A percentile compares a stretch with the other conserved stretches of the same genome.
Evolutionary conservation across 2,113 vertebrate genomes (phyloP).

Genomic region (Sakesphorus luctuosus): DNA sequence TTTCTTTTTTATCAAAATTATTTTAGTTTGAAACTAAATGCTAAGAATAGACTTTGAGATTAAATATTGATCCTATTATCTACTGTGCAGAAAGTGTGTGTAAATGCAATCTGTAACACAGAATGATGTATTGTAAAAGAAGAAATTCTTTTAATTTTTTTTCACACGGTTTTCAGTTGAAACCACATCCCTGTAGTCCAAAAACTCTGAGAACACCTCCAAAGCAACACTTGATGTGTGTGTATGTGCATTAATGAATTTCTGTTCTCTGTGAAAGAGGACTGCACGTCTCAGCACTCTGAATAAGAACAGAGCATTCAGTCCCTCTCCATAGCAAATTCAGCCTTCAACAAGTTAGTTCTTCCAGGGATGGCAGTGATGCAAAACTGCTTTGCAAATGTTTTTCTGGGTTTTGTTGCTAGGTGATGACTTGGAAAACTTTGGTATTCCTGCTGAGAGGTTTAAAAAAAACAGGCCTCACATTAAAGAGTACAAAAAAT

Average conservation of each 20-base stretch:
- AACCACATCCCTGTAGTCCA: conserved; percentile 50
- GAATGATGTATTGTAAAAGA: background rate
- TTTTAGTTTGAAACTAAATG: conserved; percentile 32
- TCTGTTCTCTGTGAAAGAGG: conserved; percentile 66
- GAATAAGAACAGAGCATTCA: conserved; percentile 78
- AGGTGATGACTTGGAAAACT: conserved; percentile 81
- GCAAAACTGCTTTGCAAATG: conserved; percentile 79
- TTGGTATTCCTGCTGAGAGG: conserved; percentile 79
- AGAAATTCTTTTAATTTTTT: conserved; percentile 47
- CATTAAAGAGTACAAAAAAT: conserved; percentile 73
- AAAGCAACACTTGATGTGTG: conserved; percentile 62
- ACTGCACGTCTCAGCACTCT: conserved; percentile 75
- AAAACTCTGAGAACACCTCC: conserved; percentile 57
- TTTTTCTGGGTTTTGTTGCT: conserved; percentile 83
- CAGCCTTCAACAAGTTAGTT: conserved; percentile 72
- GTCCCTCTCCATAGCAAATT: conserved; percentile 73
- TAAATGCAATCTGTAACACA: background rate
- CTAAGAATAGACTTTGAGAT: background rate
- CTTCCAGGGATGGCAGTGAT: conserved; percentile 70
- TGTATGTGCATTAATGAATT: conserved; percentile 73
- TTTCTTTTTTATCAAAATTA: background rate
- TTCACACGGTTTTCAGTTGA: background rate
- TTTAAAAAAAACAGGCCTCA: conserved; percentile 70
- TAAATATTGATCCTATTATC: conserved; percentile 44
- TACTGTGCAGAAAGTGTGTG: background rate